Evolutionary conservation across 2,113 vertebrate genomes (phyloP).

Genomic region (Seriola quinqueradiata): DNA sequence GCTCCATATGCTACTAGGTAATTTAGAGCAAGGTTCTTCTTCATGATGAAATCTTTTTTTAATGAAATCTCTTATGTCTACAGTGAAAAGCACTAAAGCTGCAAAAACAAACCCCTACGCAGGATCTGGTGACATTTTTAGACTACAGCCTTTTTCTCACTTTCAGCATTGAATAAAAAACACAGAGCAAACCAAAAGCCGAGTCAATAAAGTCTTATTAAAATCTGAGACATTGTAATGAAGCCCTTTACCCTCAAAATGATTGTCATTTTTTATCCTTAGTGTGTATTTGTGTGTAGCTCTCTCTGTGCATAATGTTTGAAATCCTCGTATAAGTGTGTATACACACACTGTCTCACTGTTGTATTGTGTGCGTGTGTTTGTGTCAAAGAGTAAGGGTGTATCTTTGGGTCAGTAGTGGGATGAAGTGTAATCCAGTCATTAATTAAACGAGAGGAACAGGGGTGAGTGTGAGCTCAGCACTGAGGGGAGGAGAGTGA

Average conservation of each 20-base stretch:
- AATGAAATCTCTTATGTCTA: neutral
- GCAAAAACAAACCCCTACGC: slow-evolving; percentile 11
- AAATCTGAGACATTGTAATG: slow-evolving; percentile 8
- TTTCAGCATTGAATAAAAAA: neutral
- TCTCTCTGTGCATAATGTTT: neutral
- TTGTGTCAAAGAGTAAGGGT: slow-evolving; percentile 1
- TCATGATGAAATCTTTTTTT: neutral
- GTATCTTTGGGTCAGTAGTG: slow-evolving; percentile 62
- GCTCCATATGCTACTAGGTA: neutral
- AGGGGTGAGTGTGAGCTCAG: slow-evolving; percentile 37
- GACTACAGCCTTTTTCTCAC: neutral
- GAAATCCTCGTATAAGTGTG: neutral
- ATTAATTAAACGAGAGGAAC: slow-evolving; percentile 74
- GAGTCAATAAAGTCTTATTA: neutral
- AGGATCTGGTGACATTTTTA: neutral
- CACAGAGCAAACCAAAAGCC: neutral
- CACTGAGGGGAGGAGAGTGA: slow-evolving; percentile 47
- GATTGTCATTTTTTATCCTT: neutral
- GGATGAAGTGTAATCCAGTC: slow-evolving; percentile 66
- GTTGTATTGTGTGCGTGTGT: neutral
- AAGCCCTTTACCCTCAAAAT: slow-evolving; percentile 9
- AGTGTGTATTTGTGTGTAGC: neutral
- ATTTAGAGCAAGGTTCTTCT: slow-evolving; percentile 27
- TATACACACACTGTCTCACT: neutral
- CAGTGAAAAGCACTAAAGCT: slow-evolving; percentile 9